Evolutionary conservation across 2,888 invertebrate species (phyloP).

Genomic region (Hylaea fasciaria): DNA sequence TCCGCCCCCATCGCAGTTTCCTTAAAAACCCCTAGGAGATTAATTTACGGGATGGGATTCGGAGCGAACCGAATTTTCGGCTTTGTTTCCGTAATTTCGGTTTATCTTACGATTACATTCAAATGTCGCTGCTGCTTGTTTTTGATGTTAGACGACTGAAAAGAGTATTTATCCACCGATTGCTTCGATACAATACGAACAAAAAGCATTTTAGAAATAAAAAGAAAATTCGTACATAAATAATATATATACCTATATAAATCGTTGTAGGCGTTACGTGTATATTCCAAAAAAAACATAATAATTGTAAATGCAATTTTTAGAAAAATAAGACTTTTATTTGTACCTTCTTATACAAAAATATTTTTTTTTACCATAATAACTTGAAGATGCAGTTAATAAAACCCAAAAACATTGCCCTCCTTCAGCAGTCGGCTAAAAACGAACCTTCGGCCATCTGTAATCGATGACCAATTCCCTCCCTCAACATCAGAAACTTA

Average conservation of each 20-base stretch:
- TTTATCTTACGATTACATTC: conserved; percentile 10
- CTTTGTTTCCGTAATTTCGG: conserved; percentile 14
- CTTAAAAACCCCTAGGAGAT: conserved; percentile 28
- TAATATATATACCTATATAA: too few relatives aligned
- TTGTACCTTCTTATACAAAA: too few relatives aligned
- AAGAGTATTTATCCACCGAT: background rate
- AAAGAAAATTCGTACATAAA: too few relatives aligned
- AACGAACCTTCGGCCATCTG: background rate
- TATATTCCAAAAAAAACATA: too few relatives aligned
- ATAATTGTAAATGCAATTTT: too few relatives aligned
- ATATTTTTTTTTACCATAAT: too few relatives aligned
- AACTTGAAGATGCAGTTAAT: background rate
- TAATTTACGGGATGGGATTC: conserved; percentile 22
- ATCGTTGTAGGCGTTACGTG: too few relatives aligned
- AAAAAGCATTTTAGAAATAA: too few relatives aligned
- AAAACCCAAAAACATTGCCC: background rate
- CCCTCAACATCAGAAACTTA: conserved; percentile 11
- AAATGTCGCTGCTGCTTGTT: conserved; percentile 5
- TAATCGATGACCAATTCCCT: conserved; percentile 6
- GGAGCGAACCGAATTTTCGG: conserved; percentile 17
- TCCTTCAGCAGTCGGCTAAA: too few relatives aligned
- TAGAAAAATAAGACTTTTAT: too few relatives aligned
- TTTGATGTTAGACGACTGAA: background rate
- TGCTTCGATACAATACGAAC: background rate
- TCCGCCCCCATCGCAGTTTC: conserved; percentile 18